These are phyloP conservation scores for Seriola quinqueradiata DNA, from an alignment of 2,113 vertebrate species.

Conservation along the genomic window DNA sequence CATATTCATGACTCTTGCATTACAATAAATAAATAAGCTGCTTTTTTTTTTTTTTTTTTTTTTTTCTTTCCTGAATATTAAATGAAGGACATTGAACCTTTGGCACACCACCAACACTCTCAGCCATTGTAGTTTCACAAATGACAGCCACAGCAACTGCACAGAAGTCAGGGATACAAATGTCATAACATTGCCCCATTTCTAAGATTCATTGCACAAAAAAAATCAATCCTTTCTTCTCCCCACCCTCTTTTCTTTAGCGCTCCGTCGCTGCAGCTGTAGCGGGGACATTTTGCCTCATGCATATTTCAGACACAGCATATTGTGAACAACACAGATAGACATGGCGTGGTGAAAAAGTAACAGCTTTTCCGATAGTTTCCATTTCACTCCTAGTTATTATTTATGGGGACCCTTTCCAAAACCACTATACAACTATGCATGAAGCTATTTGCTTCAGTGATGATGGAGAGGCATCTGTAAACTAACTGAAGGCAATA, in stretches of 20 bases:
- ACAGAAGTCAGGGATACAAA: constrained; percentile 46
- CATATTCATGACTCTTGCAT: constrained; percentile 74
- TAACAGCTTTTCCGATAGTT: constrained; percentile 71
- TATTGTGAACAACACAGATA: constrained; percentile 57
- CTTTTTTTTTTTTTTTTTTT: constrained; percentile 71
- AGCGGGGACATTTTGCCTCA: constrained; percentile 68
- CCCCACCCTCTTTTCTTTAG: constrained; percentile 9
- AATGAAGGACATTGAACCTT: constrained; percentile 67
- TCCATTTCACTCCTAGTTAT: constrained; percentile 68
- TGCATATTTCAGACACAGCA: constrained; percentile 76
- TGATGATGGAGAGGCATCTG: constrained; percentile 67
- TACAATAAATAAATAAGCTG: constrained; percentile 78
- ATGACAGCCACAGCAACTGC: constrained; percentile 25
- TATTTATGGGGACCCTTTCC: constrained; percentile 70
- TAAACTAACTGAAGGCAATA: constrained; percentile 56
- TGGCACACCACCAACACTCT: constrained; percentile 18
- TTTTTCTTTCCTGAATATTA: constrained; percentile 61
- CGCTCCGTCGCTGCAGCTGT: constrained; percentile 19
- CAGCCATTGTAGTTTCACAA: constrained; percentile 31
- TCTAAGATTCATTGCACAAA: constrained; percentile 52
- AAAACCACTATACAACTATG: constrained; percentile 56
- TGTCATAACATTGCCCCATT: constrained; percentile 51
- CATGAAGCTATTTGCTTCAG: constrained; percentile 64
- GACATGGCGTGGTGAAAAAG: constrained; percentile 53
- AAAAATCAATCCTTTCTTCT: constrained; percentile 32